These are phyloP conservation scores for Subacronicta megacephala DNA, from an alignment of 2,888 invertebrate species.

Conservation along the genomic window DNA sequence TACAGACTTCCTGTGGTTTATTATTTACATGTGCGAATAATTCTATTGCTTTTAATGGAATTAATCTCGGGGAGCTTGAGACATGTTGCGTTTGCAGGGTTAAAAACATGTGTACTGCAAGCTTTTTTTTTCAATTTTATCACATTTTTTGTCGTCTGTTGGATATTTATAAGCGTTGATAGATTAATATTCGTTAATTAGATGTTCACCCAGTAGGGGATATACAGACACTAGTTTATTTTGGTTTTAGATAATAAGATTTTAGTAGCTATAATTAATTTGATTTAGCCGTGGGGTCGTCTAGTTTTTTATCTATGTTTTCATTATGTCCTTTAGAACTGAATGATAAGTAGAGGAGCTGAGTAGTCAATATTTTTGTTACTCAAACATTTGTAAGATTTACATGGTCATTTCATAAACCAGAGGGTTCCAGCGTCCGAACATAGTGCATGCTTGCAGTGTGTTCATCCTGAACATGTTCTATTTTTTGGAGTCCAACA, in stretches of 20 bases:
- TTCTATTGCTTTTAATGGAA: constrained; percentile 63
- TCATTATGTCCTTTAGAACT: neutral
- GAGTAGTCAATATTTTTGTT: too few species aligned
- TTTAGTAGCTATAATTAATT: constrained; percentile 10
- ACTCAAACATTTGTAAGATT: too few species aligned
- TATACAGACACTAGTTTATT: constrained; percentile 23
- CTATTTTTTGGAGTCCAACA: too few species aligned
- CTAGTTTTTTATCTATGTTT: neutral
- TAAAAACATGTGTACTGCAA: constrained; percentile 44
- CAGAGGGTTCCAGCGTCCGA: too few species aligned
- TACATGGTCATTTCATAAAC: too few species aligned
- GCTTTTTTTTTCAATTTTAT: constrained; percentile 21
- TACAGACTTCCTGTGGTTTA: constrained; percentile 75
- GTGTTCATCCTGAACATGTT: too few species aligned
- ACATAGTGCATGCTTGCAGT: too few species aligned
- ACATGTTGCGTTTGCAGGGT: constrained; percentile 34
- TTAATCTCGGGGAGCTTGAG: constrained; percentile 59
- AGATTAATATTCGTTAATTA: constrained; percentile 49
- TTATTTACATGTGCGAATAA: constrained; percentile 74
- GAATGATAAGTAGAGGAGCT: too few species aligned
- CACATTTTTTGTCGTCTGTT: constrained; percentile 13
- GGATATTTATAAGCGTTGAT: constrained; percentile 31
- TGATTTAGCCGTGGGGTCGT: constrained; percentile 2
- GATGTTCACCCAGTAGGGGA: constrained; percentile 39
- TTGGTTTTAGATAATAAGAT: constrained; percentile 27